A percentile compares a stretch with the other conserved stretches of the same genome.
Evolutionary conservation across 2,113 vertebrate genomes (phyloP).

Genomic region (Chauna torquata): DNA sequence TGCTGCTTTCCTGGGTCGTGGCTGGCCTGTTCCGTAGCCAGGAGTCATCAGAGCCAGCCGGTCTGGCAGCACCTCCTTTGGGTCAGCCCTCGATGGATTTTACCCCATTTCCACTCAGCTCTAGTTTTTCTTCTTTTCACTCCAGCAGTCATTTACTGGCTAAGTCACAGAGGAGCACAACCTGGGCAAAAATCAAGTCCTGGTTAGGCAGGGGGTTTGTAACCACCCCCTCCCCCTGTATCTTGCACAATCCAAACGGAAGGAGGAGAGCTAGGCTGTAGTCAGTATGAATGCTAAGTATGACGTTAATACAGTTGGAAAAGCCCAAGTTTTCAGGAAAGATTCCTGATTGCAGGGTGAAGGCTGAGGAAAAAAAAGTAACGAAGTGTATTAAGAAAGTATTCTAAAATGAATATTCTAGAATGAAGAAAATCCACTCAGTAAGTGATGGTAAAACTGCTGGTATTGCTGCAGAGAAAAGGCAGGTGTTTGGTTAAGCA

Average conservation of each 20-base stretch:
- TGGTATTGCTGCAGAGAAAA: neutral
- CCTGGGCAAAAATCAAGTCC: neutral
- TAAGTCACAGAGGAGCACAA: neutral
- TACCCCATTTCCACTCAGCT: neutral
- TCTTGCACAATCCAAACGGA: accelerated
- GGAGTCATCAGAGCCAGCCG: neutral
- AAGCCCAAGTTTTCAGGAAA: neutral
- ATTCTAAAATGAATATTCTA: neutral
- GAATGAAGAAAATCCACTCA: neutral
- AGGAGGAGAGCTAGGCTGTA: neutral
- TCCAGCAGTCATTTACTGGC: neutral
- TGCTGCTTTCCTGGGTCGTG: accelerated
- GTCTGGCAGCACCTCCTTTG: neutral
- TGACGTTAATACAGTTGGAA: neutral
- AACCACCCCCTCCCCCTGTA: neutral
- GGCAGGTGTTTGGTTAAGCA: neutral
- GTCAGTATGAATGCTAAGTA: neutral
- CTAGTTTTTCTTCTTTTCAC: no score
- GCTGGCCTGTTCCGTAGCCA: neutral
- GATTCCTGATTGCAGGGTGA: neutral
- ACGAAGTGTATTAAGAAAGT: neutral
- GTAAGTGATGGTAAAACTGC: neutral
- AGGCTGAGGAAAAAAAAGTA: neutral
- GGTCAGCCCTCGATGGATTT: neutral
- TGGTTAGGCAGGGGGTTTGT: neutral